Evolutionary conservation across 1,140 invertebrate genomes (phyloP).

Genomic region (Pomphorhynchus laevis): DNA sequence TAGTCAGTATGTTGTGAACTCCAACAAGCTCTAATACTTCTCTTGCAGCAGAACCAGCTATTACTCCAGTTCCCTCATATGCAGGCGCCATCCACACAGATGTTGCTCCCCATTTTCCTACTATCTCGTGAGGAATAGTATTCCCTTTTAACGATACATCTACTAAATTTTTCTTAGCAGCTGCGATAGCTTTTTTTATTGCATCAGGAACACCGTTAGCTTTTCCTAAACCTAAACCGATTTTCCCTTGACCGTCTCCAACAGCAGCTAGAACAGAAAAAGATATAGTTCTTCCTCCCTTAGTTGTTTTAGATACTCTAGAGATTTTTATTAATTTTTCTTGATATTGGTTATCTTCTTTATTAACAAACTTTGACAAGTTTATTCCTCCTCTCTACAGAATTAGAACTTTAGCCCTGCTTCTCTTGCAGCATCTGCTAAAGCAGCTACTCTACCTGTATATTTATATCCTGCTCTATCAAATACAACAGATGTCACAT

Average conservation of each 20-base stretch:
- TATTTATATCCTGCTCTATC: constrained; percentile 7
- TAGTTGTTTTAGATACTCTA: constrained; percentile 11
- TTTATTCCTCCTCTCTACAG: too few relatives aligned
- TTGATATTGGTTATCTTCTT: not conserved
- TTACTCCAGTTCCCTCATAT: not conserved
- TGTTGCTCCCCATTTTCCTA: not conserved
- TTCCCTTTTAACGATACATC: not conserved
- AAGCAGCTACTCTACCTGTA: constrained; percentile 9
- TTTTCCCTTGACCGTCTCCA: constrained; percentile 11
- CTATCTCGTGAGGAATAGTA: not conserved
- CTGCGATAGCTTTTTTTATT: not conserved
- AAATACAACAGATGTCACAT: constrained; percentile 3
- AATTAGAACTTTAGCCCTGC: constrained; percentile 9
- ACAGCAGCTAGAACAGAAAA: constrained; percentile 11
- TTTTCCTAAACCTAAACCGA: not conserved
- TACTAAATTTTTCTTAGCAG: not conserved
- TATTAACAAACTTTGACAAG: not conserved
- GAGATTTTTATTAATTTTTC: constrained; percentile 11
- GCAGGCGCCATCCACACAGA: not conserved
- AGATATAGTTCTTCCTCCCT: constrained; percentile 11
- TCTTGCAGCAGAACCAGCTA: not conserved
- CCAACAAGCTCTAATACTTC: not conserved
- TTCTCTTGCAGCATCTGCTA: constrained; percentile 9
- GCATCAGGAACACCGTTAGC: not conserved
- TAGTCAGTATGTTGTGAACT: not conserved